Evolutionary conservation across 2,888 invertebrate species (phyloP), one percentile per base, ranked within the genome.

Genomic region (Cremastinae sp.): DNA sequence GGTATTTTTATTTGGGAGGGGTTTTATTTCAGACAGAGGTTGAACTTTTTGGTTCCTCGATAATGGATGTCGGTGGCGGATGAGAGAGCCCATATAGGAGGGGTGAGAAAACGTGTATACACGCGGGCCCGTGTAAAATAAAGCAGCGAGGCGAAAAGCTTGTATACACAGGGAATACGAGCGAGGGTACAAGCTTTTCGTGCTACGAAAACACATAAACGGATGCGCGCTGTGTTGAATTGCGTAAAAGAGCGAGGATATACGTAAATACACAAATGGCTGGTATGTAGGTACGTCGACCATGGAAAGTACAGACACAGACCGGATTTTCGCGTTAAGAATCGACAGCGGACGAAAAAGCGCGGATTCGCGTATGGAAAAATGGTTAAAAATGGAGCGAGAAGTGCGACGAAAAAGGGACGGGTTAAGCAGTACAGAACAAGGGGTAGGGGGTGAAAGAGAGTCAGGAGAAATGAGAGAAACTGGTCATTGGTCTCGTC

Each of bases 101-200:
- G 12, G 10, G 41, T n/a, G 41, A 10, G 49, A 18, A 18, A 49
- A 10, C 18, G 10, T 18, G 49, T 16, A 18, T 51, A 12, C 10
- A 51, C 28, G 28, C 28, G 28, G 28, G 28, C 12, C 0, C n/a
- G 2, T 28, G 20, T 53, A 49, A 53, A 53, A 53, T 53, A 10
- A 54, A 34, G 22, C 16, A 54, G 12, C 65, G 54, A 65, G 28
- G 22, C 22, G 53, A 65, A 65, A 43, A 14, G 54, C 59, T 9
- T 68, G 47, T 58, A 58, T 47, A 75, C 71, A 62, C 61, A 61
- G 43, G 75, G 36, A 47, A 59, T 75, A 66, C 66, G 61, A 45
- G 71, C 54, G 28, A 61, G 54, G 45, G 41, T 41, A 61, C 70
- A 75, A 53, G 59, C 65, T 70, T 36, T 54, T 9, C 54, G 36